A percentile compares a stretch with the other conserved stretches of the same genome.
Evolutionary conservation across 2,797 vertebrate species (phyloP).

Genomic region (Coregonus suidteri): DNA sequence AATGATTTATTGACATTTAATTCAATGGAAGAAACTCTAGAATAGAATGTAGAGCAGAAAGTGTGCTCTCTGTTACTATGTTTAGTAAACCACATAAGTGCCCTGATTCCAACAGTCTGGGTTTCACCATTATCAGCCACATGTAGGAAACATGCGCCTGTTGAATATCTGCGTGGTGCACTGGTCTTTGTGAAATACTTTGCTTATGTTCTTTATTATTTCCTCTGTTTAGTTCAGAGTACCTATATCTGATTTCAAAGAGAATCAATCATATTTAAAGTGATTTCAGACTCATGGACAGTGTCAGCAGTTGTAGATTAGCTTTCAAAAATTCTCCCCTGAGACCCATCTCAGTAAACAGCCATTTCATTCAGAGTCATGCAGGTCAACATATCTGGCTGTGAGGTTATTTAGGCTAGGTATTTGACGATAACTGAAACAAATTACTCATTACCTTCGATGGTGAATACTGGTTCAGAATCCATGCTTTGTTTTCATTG

Average conservation of each 20-base stretch:
- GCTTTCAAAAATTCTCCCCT: constrained; percentile 59
- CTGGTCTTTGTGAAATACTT: constrained; percentile 43
- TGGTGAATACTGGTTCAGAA: constrained; percentile 25
- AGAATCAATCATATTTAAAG: constrained; percentile 70
- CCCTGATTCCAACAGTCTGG: constrained; percentile 15
- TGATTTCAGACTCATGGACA: constrained; percentile 65
- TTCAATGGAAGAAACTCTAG: not conserved
- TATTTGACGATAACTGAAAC: constrained; percentile 48
- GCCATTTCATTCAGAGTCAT: constrained; percentile 63
- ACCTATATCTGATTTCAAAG: constrained; percentile 55
- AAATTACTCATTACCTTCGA: constrained; percentile 49
- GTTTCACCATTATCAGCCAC: constrained; percentile 47
- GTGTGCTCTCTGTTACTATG: constrained; percentile 6
- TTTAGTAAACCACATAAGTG: constrained; percentile 9
- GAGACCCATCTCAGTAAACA: constrained; percentile 65
- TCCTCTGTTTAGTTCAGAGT: constrained; percentile 53
- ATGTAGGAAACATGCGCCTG: constrained; percentile 32
- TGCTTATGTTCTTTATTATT: constrained; percentile 53
- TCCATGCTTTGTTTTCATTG: constrained; percentile 37
- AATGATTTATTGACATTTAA: not conserved
- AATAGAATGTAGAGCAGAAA: not conserved
- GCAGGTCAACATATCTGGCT: constrained; percentile 55
- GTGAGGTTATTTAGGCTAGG: constrained; percentile 56
- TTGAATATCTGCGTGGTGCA: constrained; percentile 32
- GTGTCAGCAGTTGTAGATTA: constrained; percentile 66